Percentiles rank a stretch among this genome's conserved stretches.
Evolutionary conservation across 2,113 vertebrate species (phyloP).

Genomic region (Forbesichthys papilliferus): DNA sequence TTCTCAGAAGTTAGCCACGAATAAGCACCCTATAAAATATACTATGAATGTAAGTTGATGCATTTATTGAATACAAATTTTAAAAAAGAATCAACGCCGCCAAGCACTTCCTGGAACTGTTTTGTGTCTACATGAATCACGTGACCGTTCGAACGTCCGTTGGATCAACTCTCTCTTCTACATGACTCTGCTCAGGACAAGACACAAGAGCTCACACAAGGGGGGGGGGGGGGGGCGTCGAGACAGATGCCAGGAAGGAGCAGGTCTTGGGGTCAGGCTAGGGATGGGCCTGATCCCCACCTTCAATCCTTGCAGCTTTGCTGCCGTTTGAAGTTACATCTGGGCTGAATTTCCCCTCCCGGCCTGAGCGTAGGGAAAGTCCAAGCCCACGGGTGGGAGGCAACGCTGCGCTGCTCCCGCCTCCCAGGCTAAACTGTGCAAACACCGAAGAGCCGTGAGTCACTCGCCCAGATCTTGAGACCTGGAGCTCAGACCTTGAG

Average conservation of each 20-base stretch:
- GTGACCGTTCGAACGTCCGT: too few species aligned
- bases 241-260: slow-evolving; percentile 70
- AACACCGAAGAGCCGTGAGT: slow-evolving; percentile 51
- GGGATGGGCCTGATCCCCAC: slow-evolving; percentile 72
- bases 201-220: slow-evolving; percentile 24
- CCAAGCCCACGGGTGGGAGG: slow-evolving; percentile 57
- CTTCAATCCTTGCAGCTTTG: slow-evolving; percentile 72
- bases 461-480: slow-evolving; percentile 27
- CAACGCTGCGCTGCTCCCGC: slow-evolving; percentile 43
- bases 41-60: too few species aligned
- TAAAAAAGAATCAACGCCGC: too few species aligned
- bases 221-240: slow-evolving; percentile 44
- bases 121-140: too few species aligned
- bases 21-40: too few species aligned
- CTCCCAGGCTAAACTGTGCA: slow-evolving; percentile 61
- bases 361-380: slow-evolving; percentile 69
- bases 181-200: not conserved
- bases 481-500: slow-evolving; percentile 25
- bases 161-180: too few species aligned
- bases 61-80: too few species aligned
- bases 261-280: slow-evolving; percentile 66
- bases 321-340: slow-evolving; percentile 77
- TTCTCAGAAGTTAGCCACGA: too few species aligned
- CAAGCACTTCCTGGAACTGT: too few species aligned
- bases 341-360: slow-evolving; percentile 71